These are phyloP conservation scores for Drosophila meridionalis DNA, from an alignment of 2,888 invertebrate species.

Conservation along the genomic window DNA sequence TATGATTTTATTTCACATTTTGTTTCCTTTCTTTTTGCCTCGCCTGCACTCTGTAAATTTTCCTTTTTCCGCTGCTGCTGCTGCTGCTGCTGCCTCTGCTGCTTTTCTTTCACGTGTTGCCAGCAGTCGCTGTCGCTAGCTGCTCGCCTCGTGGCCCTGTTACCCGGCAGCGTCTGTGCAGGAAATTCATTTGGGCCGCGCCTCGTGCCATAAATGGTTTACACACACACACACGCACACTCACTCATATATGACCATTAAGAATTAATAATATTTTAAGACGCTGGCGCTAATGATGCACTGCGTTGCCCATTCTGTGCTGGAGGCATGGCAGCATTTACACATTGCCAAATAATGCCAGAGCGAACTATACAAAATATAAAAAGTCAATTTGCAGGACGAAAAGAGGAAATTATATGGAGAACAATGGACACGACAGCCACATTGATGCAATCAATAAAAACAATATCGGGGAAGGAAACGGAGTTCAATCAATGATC, in stretches of 20 bases:
- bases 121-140: slow-evolving; percentile 7
- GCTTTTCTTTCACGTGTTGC: slow-evolving; percentile 63
- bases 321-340: slow-evolving; percentile 28
- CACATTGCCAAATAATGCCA: slow-evolving; percentile 9
- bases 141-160: slow-evolving; percentile 17
- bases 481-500: background rate
- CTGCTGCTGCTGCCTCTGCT: slow-evolving; percentile 44
- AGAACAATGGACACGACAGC: slow-evolving; percentile 42
- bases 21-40: slow-evolving; percentile 58
- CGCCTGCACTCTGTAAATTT: slow-evolving; percentile 69
- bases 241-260: slow-evolving; percentile 64
- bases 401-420: slow-evolving; percentile 37
- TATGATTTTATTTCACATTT: slow-evolving; percentile 49
- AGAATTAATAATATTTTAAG: slow-evolving; percentile 78
- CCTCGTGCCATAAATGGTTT: slow-evolving; percentile 61
- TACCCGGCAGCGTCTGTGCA: slow-evolving; percentile 61
- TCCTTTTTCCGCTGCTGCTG: slow-evolving; percentile 71
- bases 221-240: slow-evolving; percentile 33
- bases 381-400: slow-evolving; percentile 45
- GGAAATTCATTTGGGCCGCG: slow-evolving; percentile 73
- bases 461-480: slow-evolving; percentile 43
- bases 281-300: slow-evolving; percentile 75
- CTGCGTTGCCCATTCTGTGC: slow-evolving; percentile 21
- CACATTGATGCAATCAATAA: slow-evolving; percentile 55
- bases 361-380: slow-evolving; percentile 19